Conservation (phyloP, 2,797 vertebrate species). For the Threskiornis aethiopicus region DNA sequence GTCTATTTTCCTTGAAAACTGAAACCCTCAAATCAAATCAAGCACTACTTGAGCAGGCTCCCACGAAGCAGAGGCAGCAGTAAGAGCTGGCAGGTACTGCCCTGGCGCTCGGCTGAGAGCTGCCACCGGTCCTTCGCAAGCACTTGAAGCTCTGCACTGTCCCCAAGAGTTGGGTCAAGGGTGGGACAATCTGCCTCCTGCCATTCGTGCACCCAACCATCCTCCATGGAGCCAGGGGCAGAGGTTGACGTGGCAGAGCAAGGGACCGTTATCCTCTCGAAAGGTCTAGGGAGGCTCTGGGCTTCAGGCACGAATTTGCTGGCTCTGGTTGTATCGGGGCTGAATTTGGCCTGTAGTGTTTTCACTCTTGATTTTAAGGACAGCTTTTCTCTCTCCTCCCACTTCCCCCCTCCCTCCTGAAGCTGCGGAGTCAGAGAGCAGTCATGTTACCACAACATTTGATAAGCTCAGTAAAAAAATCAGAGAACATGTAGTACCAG, state of each 20-base stretch:
- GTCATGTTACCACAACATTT: background rate
- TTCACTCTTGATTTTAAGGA: background rate
- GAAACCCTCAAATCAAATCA: background rate
- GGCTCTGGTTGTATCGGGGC: background rate
- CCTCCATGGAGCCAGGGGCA: background rate
- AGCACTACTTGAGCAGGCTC: background rate
- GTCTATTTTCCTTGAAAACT: background rate
- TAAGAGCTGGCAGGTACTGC: background rate
- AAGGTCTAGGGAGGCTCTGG: background rate
- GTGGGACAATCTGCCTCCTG: background rate
- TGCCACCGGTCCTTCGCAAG: background rate
- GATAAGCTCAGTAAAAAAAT: background rate
- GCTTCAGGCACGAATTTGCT: background rate
- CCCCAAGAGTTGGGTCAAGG: background rate
- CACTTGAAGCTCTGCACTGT: background rate
- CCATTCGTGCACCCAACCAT: rapidly evolving
- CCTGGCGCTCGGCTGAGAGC: background rate
- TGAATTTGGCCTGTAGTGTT: background rate
- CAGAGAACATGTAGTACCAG: background rate
- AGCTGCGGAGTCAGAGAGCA: background rate
- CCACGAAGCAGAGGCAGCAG: background rate
- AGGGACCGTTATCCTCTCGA: rapidly evolving
- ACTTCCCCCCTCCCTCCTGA: background rate
- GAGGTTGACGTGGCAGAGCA: rapidly evolving
- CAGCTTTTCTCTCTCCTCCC: background rate